phyloP scores from a whole-genome alignment of 2,113 vertebrate genomes.

The Fregetta grallaria region DNA sequence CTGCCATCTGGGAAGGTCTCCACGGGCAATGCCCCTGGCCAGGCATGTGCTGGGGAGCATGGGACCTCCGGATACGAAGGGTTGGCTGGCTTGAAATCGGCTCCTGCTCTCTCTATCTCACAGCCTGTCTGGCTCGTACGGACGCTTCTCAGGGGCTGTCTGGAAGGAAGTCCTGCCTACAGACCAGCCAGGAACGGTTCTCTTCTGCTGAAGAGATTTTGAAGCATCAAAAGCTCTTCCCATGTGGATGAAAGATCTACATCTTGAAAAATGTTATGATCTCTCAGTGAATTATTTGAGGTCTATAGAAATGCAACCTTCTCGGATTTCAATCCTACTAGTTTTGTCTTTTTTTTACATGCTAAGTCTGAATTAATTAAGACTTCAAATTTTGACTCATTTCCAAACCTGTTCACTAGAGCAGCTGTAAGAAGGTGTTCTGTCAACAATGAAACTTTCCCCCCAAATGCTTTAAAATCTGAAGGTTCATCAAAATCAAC shows the following conservation, averaged over 20 bases:
- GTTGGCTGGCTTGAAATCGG: background rate
- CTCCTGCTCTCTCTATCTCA: background rate
- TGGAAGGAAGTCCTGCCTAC: background rate
- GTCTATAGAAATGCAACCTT: background rate
- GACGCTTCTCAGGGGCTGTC: background rate
- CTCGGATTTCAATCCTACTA: background rate
- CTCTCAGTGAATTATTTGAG: background rate
- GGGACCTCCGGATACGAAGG: background rate
- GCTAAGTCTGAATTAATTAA: slow-evolving; percentile 1
- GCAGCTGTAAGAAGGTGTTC: slow-evolving; percentile 18
- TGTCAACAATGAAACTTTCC: slow-evolving; percentile 2
- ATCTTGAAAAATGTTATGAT: background rate
- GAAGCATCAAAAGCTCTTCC: background rate
- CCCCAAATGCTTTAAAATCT: background rate
- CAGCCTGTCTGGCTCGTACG: accelerated
- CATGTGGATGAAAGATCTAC: background rate
- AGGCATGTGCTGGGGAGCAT: background rate
- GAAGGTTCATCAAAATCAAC: slow-evolving; percentile 25
- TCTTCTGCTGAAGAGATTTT: background rate
- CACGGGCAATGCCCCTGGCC: background rate
- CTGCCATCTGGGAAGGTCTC: background rate
- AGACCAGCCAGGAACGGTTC: background rate
- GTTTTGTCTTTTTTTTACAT: background rate
- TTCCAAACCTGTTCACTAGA: slow-evolving; percentile 3
- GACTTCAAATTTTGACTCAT: slow-evolving; percentile 25